Base-by-base conservation (phyloP, 2,797 vertebrate genomes). In the Semotilus atromaculatus region DNA sequence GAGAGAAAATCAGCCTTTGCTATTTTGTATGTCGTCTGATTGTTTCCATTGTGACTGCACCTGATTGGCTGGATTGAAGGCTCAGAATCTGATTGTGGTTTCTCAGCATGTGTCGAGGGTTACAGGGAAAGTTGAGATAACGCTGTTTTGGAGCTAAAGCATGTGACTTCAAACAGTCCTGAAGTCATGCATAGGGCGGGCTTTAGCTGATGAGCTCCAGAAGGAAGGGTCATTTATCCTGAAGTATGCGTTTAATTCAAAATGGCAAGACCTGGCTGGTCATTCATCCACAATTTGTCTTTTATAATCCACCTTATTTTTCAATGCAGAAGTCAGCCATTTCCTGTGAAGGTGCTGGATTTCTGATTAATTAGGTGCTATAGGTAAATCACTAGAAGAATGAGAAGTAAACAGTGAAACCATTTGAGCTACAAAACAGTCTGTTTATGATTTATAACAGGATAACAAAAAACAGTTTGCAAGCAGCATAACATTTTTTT, bases 21-120 rank as follows among this genome's bases (percentile, higher is more conserved):
- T 38, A 38, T 71, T 71, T 36, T 67, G 53, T 67, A 74, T 68
- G 40, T 38, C 7, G 16, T 60, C 62, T 74, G 66, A 60, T 72
- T 83, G 76, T 87, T 75, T 78, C 75, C 53, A 48, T 84, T 71
- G 26, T 82, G 82, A 82, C 85, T 67, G 81, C 62, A 82, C 60
- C 74, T 70, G 60, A 83, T 81, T 83, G 76, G 85, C 43, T 67
- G 31, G 45, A 38, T 76, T 87, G 51, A 76, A 74, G 60, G 19
- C 40, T 62, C 36, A 53, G 48, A 21, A 34, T 84, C 40, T 62
- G 36, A 78, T 53, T 58, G 55, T 8, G 34, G 23, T 74, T 60
- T 83, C 55, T 74, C 60, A 79, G 80, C 53, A 71, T 53, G 64
- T 29, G 16, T 45, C 40, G 29, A 23, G 70, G 62, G n/a, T 13